Conservation (phyloP, 2,113 vertebrate genomes). For the Motacilla tschutschensis region DNA sequence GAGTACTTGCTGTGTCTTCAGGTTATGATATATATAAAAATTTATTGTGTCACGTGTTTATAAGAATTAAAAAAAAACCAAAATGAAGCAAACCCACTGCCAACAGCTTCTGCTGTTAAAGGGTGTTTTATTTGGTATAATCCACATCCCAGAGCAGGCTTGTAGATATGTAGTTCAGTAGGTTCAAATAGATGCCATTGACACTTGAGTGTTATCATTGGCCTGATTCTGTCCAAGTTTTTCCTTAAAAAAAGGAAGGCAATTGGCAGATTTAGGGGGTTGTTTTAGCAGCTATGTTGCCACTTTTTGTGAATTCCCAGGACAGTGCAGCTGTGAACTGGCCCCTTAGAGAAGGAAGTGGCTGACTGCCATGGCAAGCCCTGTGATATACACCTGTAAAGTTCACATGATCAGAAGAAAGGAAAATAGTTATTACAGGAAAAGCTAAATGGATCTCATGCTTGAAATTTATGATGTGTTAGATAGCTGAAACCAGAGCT, state of each 20-base stretch:
- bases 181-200: not conserved
- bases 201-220: not conserved
- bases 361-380: not conserved
- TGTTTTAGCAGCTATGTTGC: not conserved
- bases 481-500: not conserved
- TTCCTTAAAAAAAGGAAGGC: not conserved
- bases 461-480: conserved; percentile 30
- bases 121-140: not conserved
- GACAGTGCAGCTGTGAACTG: not conserved
- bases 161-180: not conserved
- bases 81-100: not conserved
- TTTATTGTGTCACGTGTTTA: not conserved
- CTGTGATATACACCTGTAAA: not conserved
- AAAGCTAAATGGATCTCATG: conserved; percentile 8
- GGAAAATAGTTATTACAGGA: conserved; percentile 4
- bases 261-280: not conserved
- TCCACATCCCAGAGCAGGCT: not conserved
- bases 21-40: not conserved
- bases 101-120: not conserved
- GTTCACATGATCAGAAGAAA: not conserved
- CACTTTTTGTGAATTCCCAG: not conserved
- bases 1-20: not conserved
- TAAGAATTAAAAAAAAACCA: not conserved
- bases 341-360: not conserved
- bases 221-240: not conserved